phyloP scores from a whole-genome alignment of 1,140 invertebrate genomes.

The Leptinotarsa texana region DNA sequence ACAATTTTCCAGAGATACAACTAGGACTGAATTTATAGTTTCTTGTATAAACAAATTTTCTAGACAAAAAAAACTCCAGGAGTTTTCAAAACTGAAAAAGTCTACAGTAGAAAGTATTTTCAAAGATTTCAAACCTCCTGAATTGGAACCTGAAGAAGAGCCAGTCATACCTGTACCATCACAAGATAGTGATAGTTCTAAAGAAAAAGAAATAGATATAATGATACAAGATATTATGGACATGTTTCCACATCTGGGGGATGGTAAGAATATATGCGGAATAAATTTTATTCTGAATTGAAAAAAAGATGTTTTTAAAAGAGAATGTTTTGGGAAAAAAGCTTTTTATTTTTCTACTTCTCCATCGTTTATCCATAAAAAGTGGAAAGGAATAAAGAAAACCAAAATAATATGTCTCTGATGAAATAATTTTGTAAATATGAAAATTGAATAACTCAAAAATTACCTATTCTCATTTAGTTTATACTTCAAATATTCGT shows the following conservation, averaged over 20 bases:
- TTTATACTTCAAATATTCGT: too few relatives aligned
- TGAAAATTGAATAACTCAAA: too few relatives aligned
- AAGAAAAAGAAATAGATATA: slow-evolving; percentile 57
- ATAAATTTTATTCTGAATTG: background rate
- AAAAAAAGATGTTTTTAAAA: too few relatives aligned
- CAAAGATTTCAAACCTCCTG: slow-evolving; percentile 27
- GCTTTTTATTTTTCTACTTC: too few relatives aligned
- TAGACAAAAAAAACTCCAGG: slow-evolving; percentile 37
- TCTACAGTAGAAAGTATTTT: slow-evolving; percentile 31
- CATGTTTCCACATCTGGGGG: slow-evolving; percentile 78
- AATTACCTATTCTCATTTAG: too few relatives aligned
- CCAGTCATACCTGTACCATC: slow-evolving; percentile 28
- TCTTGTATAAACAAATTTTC: slow-evolving; percentile 46
- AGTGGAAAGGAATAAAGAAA: too few relatives aligned
- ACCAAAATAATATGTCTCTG: too few relatives aligned
- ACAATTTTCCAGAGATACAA: slow-evolving; percentile 44
- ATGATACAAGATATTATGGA: slow-evolving; percentile 75
- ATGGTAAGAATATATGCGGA: slow-evolving; percentile 62
- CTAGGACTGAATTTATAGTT: slow-evolving; percentile 49
- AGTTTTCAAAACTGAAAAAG: slow-evolving; percentile 38
- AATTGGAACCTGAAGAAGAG: slow-evolving; percentile 22
- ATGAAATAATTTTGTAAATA: too few relatives aligned
- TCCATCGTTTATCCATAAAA: too few relatives aligned
- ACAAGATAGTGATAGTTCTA: background rate
- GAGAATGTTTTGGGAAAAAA: too few relatives aligned